phyloP scores from a whole-genome alignment of 2,113 vertebrate genomes.

The Varanus salvator region DNA sequence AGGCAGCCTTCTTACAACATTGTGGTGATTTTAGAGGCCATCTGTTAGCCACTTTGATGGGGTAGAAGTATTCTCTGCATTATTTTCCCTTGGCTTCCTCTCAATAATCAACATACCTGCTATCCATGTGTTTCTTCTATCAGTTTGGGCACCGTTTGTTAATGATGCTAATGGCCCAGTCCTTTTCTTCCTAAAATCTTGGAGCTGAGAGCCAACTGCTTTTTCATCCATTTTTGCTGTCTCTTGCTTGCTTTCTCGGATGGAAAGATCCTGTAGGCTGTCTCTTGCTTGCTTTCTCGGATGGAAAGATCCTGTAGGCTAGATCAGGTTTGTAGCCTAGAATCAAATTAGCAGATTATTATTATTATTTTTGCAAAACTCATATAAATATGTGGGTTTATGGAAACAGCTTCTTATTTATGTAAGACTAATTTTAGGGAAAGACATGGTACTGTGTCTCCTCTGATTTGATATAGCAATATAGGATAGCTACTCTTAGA shows the following conservation, averaged over 20 bases:
- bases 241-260: background rate
- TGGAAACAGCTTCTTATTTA: background rate
- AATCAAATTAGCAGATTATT: background rate
- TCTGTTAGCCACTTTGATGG: background rate
- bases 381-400: background rate
- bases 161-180: background rate
- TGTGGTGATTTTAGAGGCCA: background rate
- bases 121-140: background rate
- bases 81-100: background rate
- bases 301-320: background rate
- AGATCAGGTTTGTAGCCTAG: background rate
- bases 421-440: background rate
- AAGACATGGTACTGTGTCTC: background rate
- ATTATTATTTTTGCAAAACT: background rate
- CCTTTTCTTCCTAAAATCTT: background rate
- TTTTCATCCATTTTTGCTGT: background rate
- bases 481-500: background rate
- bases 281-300: background rate
- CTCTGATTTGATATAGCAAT: background rate
- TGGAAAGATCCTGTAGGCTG: background rate
- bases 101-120: background rate
- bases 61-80: background rate
- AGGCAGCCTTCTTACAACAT: background rate
- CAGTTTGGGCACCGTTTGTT: background rate
- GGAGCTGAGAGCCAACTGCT: background rate